Conservation (phyloP, 2,888 invertebrate genomes). For the Sesia apiformis region DNA sequence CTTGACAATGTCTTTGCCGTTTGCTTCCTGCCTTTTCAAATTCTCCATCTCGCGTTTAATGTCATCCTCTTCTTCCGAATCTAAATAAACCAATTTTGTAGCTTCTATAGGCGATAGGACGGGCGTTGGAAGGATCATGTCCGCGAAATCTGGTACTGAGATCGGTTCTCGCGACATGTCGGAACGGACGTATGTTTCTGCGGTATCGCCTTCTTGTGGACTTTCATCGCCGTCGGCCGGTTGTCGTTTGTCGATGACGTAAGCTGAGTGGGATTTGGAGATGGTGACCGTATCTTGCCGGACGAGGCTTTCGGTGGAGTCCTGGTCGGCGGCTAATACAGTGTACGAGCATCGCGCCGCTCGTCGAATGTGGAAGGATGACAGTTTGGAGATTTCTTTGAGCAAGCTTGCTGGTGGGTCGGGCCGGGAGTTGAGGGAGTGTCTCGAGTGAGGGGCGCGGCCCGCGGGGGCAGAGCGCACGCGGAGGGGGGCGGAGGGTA, state of each 20-base stretch:
- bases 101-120: slow-evolving; percentile 80
- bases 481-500: slow-evolving; percentile 58
- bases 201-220: slow-evolving; percentile 39
- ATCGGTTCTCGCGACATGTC: slow-evolving; percentile 79
- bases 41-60: slow-evolving; percentile 26
- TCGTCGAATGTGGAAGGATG: slow-evolving; percentile 79
- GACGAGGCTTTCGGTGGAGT: slow-evolving; percentile 79
- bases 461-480: slow-evolving; percentile 17
- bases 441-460: slow-evolving; percentile 16
- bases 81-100: slow-evolving; percentile 79
- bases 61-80: slow-evolving; percentile 78
- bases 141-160: slow-evolving; percentile 83
- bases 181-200: slow-evolving; percentile 20
- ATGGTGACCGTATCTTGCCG: slow-evolving; percentile 39
- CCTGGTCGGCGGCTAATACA: slow-evolving; percentile 76
- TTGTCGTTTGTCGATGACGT: slow-evolving; percentile 63
- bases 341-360: slow-evolving; percentile 82
- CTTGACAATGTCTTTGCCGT: slow-evolving; percentile 24
- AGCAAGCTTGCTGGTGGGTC: slow-evolving; percentile 68
- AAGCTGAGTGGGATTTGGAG: slow-evolving; percentile 75
- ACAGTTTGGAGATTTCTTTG: slow-evolving; percentile 81
- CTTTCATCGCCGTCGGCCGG: slow-evolving; percentile 31
- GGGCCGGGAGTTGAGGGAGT: slow-evolving; percentile 27
- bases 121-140: slow-evolving; percentile 77
- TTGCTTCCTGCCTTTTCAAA: slow-evolving; percentile 32